These are phyloP conservation scores for Drosophila saltans DNA, from an alignment of 1,140 invertebrate species.

Conservation along the genomic window DNA sequence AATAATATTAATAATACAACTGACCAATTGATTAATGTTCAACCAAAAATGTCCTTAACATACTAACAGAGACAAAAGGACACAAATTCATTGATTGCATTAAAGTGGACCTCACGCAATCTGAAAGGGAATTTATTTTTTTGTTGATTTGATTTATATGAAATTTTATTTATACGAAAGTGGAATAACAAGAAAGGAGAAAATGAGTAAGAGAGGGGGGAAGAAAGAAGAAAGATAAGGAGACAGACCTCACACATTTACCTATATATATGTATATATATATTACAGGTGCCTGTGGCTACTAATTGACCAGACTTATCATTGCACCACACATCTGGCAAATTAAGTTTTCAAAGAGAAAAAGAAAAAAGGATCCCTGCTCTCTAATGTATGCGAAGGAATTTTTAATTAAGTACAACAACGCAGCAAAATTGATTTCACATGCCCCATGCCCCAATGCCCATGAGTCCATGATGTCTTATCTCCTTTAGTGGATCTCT, in stretches of 20 bases:
- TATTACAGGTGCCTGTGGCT: constrained; percentile 52
- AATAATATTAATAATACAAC: constrained; percentile 47
- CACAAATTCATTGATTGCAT: constrained; percentile 64
- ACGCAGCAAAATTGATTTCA: constrained; percentile 81
- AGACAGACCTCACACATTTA: constrained; percentile 31
- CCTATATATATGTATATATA: neutral
- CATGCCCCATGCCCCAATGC: constrained; percentile 36
- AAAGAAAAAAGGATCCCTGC: constrained; percentile 43
- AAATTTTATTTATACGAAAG: neutral
- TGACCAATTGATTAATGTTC: constrained; percentile 63
- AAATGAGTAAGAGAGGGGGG: constrained; percentile 1
- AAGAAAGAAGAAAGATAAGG: constrained; percentile 51
- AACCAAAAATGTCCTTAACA: constrained; percentile 34
- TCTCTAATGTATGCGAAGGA: constrained; percentile 59
- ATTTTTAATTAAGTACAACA: constrained; percentile 79
- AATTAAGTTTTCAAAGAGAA: constrained; percentile 69
- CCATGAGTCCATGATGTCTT: constrained; percentile 11
- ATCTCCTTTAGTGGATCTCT: constrained; percentile 58
- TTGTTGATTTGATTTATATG: constrained; percentile 67
- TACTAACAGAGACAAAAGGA: constrained; percentile 13
- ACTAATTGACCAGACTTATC: constrained; percentile 64
- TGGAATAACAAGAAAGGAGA: no score
- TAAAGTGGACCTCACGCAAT: constrained; percentile 58
- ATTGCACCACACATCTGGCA: constrained; percentile 48
- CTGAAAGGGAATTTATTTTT: constrained; percentile 25